phyloP scores from a whole-genome alignment of 2,113 vertebrate genomes.

The Acrocephalus kingi region DNA sequence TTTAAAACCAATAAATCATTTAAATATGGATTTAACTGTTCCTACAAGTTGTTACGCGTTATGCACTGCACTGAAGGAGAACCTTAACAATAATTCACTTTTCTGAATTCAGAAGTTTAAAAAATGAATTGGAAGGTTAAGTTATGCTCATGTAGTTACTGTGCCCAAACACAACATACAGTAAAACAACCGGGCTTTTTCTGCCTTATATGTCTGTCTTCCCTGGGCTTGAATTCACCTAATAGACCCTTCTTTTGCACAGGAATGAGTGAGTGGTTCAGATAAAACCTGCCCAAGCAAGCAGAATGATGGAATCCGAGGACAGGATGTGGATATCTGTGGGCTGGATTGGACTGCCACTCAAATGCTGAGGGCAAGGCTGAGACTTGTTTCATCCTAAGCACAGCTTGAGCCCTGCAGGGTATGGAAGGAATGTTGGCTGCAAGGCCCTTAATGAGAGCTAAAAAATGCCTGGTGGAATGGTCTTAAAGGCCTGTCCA shows the following conservation, averaged over 20 bases:
- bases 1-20: slow-evolving; percentile 32
- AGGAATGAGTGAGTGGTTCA: neutral
- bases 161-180: neutral
- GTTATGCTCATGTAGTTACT: neutral
- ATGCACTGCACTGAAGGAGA: neutral
- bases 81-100: neutral
- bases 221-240: neutral
- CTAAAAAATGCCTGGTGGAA: neutral
- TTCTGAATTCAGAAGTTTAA: neutral
- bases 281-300: neutral
- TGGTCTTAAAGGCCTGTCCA: neutral
- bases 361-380: neutral
- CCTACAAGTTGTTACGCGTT: neutral
- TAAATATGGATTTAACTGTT: slow-evolving; percentile 37
- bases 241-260: neutral
- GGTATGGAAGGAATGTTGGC: neutral
- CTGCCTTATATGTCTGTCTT: neutral
- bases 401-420: neutral
- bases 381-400: neutral
- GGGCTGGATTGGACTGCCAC: neutral
- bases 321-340: neutral
- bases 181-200: neutral
- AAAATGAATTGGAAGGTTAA: neutral
- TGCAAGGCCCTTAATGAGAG: neutral
- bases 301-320: neutral